A percentile compares a stretch with the other conserved stretches of the same genome.
Conservation (phyloP, 2,888 invertebrate species). For the Eupithecia abbreviata region DNA sequence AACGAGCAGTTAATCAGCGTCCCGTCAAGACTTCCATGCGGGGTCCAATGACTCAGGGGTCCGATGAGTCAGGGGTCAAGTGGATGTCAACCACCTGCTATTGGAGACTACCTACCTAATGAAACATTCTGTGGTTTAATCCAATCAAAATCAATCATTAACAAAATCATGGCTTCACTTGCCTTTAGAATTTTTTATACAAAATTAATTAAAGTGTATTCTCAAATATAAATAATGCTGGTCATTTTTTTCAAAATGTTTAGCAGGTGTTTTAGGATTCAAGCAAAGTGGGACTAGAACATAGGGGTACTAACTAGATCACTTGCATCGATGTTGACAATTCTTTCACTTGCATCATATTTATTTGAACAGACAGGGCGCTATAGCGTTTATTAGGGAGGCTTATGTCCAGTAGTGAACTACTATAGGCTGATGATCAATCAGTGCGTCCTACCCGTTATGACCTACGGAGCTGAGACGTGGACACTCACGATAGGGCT, state of each 20-base stretch:
- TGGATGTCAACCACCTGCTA: conserved; percentile 18
- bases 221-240: neutral
- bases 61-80: conserved; percentile 11
- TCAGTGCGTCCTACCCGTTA: too few species aligned
- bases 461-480: too few species aligned
- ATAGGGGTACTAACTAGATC: too few species aligned
- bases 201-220: neutral
- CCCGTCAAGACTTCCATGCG: neutral
- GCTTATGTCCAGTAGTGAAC: too few species aligned
- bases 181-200: neutral
- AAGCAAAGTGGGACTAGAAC: too few species aligned
- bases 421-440: too few species aligned
- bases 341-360: neutral
- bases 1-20: neutral
- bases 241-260: too few species aligned
- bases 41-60: neutral
- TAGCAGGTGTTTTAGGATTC: too few species aligned
- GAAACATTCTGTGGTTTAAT: neutral
- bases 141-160: neutral
- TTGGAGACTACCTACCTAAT: neutral
- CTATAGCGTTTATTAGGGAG: too few species aligned
- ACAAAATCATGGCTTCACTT: neutral
- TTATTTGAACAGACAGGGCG: too few species aligned
- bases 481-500: too few species aligned
- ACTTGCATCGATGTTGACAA: neutral